Conservation (phyloP, 2,888 invertebrate species). For the Exocentrus adspersus region DNA sequence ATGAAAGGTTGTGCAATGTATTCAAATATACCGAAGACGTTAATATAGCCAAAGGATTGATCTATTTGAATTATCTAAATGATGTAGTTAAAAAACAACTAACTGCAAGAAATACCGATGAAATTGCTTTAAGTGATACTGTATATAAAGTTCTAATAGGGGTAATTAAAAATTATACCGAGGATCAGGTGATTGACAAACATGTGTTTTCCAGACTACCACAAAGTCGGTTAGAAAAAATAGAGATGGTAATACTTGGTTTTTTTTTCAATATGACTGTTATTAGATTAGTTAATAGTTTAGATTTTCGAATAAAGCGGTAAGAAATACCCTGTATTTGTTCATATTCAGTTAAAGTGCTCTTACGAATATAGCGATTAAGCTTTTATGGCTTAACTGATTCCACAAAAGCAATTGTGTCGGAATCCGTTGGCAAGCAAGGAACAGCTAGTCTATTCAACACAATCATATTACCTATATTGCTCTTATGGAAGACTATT, state of each 20-base stretch:
- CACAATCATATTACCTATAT: too few relatives aligned
- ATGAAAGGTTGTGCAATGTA: constrained; percentile 44
- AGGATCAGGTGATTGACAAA: constrained; percentile 39
- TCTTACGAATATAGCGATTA: too few relatives aligned
- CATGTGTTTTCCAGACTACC: constrained; percentile 43
- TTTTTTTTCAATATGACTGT: too few relatives aligned
- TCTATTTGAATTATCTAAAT: constrained; percentile 46
- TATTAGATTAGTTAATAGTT: too few relatives aligned
- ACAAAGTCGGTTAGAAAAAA: constrained; percentile 41
- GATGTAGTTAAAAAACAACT: constrained; percentile 44
- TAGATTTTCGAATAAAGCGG: too few relatives aligned
- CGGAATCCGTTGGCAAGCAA: too few relatives aligned
- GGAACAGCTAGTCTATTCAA: too few relatives aligned
- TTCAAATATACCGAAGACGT: constrained; percentile 44
- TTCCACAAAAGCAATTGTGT: too few relatives aligned
- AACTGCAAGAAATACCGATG: constrained; percentile 39
- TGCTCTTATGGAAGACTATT: too few relatives aligned
- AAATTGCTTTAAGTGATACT: constrained; percentile 42
- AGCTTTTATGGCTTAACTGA: too few relatives aligned
- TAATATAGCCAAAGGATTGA: constrained; percentile 39
- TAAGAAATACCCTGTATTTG: too few relatives aligned
- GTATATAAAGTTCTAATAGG: constrained; percentile 40
- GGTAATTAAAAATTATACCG: constrained; percentile 41
- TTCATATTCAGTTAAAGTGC: too few relatives aligned
- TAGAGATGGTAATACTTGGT: constrained; percentile 44